Evolutionary conservation across 1,140 invertebrate genomes (phyloP).

Genomic region (Halesus radiatus): DNA sequence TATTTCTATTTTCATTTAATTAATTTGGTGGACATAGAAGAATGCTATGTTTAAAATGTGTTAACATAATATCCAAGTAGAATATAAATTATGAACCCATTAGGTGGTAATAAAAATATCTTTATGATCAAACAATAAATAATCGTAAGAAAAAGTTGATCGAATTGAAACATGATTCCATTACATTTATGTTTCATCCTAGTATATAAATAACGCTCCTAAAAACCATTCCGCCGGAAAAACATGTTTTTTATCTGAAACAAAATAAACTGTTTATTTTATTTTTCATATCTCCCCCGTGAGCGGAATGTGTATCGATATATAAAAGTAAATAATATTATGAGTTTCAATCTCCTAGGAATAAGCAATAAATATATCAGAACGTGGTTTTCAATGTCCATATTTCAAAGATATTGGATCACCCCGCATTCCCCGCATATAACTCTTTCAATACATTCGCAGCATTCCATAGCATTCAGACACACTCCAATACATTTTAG

Average conservation of each 20-base stretch:
- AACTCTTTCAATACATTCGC: constrained; percentile 37
- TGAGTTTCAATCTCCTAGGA: constrained; percentile 55
- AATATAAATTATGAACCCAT: too few relatives aligned
- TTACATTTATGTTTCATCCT: too few relatives aligned
- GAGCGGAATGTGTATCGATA: constrained; percentile 35
- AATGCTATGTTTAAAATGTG: too few relatives aligned
- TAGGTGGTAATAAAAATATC: too few relatives aligned
- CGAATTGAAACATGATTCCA: too few relatives aligned
- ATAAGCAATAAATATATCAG: constrained; percentile 57
- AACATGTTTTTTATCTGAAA: constrained; percentile 29
- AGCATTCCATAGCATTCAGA: background rate
- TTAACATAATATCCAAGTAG: too few relatives aligned
- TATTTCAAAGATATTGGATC: constrained; percentile 58
- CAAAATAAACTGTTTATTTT: constrained; percentile 36
- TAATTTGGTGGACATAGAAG: too few relatives aligned
- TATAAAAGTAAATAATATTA: constrained; percentile 57
- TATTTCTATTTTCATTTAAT: too few relatives aligned
- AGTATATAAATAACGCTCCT: too few relatives aligned
- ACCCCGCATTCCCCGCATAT: constrained; percentile 14
- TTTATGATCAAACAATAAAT: too few relatives aligned
- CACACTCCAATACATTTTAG: too few relatives aligned
- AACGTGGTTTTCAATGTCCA: constrained; percentile 57
- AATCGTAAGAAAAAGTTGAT: too few relatives aligned
- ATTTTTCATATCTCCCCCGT: constrained; percentile 19
- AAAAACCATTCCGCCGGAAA: constrained; percentile 5